phyloP scores from a whole-genome alignment of 2,797 vertebrate genomes.

The Ptychadena robeensis region DNA sequence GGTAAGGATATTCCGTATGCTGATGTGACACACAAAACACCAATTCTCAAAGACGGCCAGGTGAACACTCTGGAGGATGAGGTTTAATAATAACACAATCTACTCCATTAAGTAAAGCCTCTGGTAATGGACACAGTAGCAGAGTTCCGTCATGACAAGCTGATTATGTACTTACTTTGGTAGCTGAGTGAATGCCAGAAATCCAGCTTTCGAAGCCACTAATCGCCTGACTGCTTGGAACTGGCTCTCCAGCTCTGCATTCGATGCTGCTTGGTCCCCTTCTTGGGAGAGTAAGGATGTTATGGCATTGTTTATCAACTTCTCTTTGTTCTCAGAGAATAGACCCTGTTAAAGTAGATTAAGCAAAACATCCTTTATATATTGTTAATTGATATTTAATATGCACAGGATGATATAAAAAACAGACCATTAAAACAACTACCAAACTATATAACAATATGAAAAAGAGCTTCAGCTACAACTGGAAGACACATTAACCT shows the following conservation, averaged over 20 bases:
- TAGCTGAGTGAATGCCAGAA: conserved; percentile 97
- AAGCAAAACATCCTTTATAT: neutral
- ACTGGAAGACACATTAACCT: neutral
- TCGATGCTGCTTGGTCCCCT: conserved; percentile 83
- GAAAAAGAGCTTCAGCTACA: neutral
- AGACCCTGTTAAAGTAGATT: conserved; percentile 81
- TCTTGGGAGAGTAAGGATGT: conserved; percentile 94
- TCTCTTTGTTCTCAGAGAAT: conserved; percentile 99
- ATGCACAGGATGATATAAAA: too few relatives aligned
- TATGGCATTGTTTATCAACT: conserved; percentile 97
- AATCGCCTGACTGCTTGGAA: conserved; percentile 96
- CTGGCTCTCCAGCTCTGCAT: conserved; percentile 94
- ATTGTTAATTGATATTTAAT: neutral
- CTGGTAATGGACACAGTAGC: neutral
- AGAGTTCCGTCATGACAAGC: conserved; percentile 21
- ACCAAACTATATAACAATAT: neutral
- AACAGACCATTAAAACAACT: neutral
- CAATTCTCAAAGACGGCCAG: neutral
- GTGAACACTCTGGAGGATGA: neutral
- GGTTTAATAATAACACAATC: neutral
- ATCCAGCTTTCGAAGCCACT: conserved; percentile 97
- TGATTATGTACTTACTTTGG: conserved; percentile 84
- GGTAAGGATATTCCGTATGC: neutral
- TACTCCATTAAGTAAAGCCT: neutral
- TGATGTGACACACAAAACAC: neutral